Evolutionary conservation across 2,797 vertebrate species (phyloP).

Genomic region (Enteromius unitaeniatus): DNA sequence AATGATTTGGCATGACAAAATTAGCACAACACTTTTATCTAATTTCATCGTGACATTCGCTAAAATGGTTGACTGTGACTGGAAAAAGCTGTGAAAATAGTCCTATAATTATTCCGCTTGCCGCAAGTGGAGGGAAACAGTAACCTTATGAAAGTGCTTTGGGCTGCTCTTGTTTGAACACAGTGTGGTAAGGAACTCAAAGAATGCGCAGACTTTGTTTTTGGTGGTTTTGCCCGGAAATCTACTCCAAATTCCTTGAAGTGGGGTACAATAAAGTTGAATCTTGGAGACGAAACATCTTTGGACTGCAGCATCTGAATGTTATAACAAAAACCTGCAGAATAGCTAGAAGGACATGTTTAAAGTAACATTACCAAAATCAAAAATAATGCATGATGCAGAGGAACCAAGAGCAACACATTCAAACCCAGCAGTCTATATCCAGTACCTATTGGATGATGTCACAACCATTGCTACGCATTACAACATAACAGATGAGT

Average conservation of each 20-base stretch:
- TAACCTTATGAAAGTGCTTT: conserved; percentile 40
- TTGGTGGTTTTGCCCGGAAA: conserved; percentile 45
- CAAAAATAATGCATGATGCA: neutral
- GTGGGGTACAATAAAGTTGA: conserved; percentile 32
- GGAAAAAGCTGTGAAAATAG: conserved; percentile 39
- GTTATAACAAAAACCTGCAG: conserved; percentile 22
- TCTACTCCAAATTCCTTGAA: conserved; percentile 40
- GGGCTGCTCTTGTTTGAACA: conserved; percentile 33
- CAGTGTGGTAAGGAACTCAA: conserved; percentile 36
- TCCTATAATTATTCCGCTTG: conserved; percentile 14
- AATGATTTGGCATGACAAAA: conserved; percentile 7
- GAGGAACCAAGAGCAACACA: conserved; percentile 54
- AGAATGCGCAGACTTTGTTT: conserved; percentile 42
- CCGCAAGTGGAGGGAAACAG: conserved; percentile 18
- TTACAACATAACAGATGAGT: conserved; percentile 76
- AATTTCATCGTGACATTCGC: conserved; percentile 1
- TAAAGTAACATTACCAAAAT: conserved; percentile 3
- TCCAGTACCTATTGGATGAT: conserved; percentile 62
- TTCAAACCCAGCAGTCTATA: conserved; percentile 62
- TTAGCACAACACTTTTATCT: conserved; percentile 6
- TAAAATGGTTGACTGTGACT: conserved; percentile 15
- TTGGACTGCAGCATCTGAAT: conserved; percentile 8
- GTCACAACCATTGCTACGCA: conserved; percentile 68
- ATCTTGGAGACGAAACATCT: neutral
- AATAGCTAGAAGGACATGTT: neutral